Conservation (phyloP, 2,888 invertebrate genomes). For the Metalampra italica region DNA sequence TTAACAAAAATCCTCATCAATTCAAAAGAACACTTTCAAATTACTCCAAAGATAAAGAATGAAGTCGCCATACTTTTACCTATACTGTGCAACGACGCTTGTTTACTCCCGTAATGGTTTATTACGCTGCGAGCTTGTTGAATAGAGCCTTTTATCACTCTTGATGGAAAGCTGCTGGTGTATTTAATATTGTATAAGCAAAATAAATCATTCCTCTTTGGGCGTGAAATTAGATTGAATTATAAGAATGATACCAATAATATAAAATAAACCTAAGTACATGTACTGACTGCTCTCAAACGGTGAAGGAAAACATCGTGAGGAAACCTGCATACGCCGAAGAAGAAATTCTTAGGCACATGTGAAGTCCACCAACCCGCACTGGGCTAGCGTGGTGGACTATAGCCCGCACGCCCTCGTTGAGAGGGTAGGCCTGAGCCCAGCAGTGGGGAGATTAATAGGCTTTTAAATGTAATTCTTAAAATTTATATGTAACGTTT, state of each 20-base stretch:
- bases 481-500: neutral
- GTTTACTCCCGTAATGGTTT: neutral
- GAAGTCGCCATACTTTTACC: neutral
- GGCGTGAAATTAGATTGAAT: neutral
- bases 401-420: too few relatives aligned
- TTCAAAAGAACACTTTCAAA: neutral
- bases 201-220: neutral
- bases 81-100: neutral
- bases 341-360: too few relatives aligned
- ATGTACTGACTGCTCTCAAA: too few relatives aligned
- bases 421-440: too few relatives aligned
- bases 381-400: too few relatives aligned
- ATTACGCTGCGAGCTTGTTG: slow-evolving; percentile 1
- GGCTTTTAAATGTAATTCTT: too few relatives aligned
- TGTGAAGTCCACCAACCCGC: too few relatives aligned
- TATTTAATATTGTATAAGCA: neutral
- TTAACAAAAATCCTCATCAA: neutral
- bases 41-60: neutral
- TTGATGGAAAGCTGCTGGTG: slow-evolving; percentile 1
- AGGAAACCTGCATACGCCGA: too few relatives aligned
- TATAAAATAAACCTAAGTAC: neutral
- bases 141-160: slow-evolving; percentile 1
- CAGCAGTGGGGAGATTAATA: too few relatives aligned
- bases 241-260: neutral
- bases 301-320: too few relatives aligned